These are phyloP conservation scores for Pegoplata infirma DNA, from an alignment of 2,888 invertebrate species.

Conservation along the genomic window DNA sequence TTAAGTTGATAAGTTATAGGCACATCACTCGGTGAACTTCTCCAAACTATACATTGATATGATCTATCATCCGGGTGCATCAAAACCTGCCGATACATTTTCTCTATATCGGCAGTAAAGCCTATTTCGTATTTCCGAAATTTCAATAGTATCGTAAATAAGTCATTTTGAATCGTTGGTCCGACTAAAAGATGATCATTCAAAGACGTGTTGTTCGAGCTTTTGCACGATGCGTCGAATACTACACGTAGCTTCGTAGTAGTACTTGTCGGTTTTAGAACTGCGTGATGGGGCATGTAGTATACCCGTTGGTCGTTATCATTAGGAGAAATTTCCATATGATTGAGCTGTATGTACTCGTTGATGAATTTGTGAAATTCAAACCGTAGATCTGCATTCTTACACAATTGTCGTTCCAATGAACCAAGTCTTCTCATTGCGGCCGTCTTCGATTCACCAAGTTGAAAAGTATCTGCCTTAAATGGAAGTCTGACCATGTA, in stretches of 20 bases:
- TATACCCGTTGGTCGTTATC: not conserved
- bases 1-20: constrained; percentile 23
- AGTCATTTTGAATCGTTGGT: constrained; percentile 47
- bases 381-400: not conserved
- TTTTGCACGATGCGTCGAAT: too few species aligned
- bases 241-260: constrained; percentile 52
- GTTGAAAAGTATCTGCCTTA: not conserved
- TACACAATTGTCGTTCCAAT: constrained; percentile 38
- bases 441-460: constrained; percentile 31
- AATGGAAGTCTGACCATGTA: constrained; percentile 52
- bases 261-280: constrained; percentile 46
- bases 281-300: constrained; percentile 53
- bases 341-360: constrained; percentile 32
- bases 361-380: constrained; percentile 47
- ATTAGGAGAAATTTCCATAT: constrained; percentile 21
- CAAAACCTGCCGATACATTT: constrained; percentile 46
- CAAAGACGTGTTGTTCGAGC: not conserved
- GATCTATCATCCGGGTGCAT: constrained; percentile 18
- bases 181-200: constrained; percentile 48
- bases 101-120: constrained; percentile 46
- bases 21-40: constrained; percentile 1
- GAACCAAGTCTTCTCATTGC: constrained; percentile 22
- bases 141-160: constrained; percentile 34
- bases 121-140: constrained; percentile 26
- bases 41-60: constrained; percentile 46